phyloP scores from a whole-genome alignment of 2,888 invertebrate species.

The Hydrotaea diabolus region DNA sequence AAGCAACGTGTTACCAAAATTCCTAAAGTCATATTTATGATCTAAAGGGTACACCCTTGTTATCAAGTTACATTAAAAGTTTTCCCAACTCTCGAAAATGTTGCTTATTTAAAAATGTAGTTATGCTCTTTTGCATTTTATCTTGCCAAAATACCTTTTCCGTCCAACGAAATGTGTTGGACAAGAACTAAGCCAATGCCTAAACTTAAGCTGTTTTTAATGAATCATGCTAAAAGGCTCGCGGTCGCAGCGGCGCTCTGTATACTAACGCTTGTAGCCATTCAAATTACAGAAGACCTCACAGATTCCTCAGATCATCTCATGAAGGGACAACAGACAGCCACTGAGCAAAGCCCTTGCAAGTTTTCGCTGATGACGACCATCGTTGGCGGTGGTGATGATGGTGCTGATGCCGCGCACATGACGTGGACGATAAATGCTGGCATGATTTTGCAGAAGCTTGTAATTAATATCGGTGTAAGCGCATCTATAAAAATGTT shows the following conservation, averaged over 20 bases:
- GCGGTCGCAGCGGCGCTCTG: constrained; percentile 19
- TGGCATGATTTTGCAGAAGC: constrained; percentile 44
- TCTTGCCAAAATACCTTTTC: background rate
- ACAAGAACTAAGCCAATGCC: background rate
- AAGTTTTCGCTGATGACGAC: constrained; percentile 3
- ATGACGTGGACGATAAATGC: constrained; percentile 19
- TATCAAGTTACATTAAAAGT: too few species aligned
- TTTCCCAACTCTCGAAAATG: too few species aligned
- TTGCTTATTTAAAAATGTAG: background rate
- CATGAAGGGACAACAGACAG: background rate
- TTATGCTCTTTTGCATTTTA: background rate
- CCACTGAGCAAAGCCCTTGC: background rate
- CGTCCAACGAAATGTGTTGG: background rate
- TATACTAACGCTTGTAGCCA: constrained; percentile 44
- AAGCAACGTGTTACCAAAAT: too few species aligned
- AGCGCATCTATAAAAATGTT: constrained; percentile 53
- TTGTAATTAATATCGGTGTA: constrained; percentile 65
- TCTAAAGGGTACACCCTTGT: too few species aligned
- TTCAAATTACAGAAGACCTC: constrained; percentile 58
- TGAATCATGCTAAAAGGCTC: constrained; percentile 58
- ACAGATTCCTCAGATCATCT: constrained; percentile 45
- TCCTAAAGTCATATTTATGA: too few species aligned
- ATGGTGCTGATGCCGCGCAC: constrained; percentile 27
- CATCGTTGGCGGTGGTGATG: constrained; percentile 14
- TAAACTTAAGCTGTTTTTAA: constrained; percentile 37